Conservation (phyloP, 2,888 invertebrate species). For the Drosophila antonietae region DNA sequence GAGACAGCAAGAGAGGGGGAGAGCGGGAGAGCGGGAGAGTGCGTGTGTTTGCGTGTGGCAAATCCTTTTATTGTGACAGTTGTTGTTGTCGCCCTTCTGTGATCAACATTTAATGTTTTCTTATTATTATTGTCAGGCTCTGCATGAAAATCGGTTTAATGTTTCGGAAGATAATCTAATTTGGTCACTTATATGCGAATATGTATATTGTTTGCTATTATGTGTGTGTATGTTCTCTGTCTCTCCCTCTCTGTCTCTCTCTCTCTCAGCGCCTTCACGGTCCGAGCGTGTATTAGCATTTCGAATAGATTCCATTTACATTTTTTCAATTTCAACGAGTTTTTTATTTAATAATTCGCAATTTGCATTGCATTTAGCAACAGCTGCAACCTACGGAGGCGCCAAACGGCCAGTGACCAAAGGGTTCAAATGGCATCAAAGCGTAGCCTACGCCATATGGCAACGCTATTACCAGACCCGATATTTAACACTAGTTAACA, state of each 20-base stretch:
- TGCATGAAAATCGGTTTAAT: slow-evolving; percentile 81
- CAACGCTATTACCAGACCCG: background rate
- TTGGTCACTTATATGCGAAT: slow-evolving; percentile 84
- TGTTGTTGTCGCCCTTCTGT: slow-evolving; percentile 67
- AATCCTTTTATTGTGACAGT: slow-evolving; percentile 78
- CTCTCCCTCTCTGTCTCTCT: background rate
- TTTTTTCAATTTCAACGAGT: slow-evolving; percentile 72
- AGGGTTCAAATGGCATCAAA: slow-evolving; percentile 8
- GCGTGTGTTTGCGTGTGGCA: slow-evolving; percentile 52
- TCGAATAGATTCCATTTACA: slow-evolving; percentile 74
- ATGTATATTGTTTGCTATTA: slow-evolving; percentile 80
- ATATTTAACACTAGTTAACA: background rate
- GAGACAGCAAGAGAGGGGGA: background rate
- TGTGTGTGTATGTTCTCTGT: slow-evolving; percentile 43
- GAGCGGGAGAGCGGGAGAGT: slow-evolving; percentile 2
- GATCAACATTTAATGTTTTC: slow-evolving; percentile 79
- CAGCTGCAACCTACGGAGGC: slow-evolving; percentile 13
- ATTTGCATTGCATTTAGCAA: slow-evolving; percentile 63
- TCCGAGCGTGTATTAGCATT: slow-evolving; percentile 65
- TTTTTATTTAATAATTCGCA: slow-evolving; percentile 71
- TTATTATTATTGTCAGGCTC: slow-evolving; percentile 62
- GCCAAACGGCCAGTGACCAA: slow-evolving; percentile 35
- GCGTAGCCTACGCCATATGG: slow-evolving; percentile 39
- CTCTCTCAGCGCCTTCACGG: slow-evolving; percentile 23
- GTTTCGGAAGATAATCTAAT: slow-evolving; percentile 84